Base-by-base conservation (phyloP, 2,113 vertebrate genomes). In the Stegastes partitus region DNA sequence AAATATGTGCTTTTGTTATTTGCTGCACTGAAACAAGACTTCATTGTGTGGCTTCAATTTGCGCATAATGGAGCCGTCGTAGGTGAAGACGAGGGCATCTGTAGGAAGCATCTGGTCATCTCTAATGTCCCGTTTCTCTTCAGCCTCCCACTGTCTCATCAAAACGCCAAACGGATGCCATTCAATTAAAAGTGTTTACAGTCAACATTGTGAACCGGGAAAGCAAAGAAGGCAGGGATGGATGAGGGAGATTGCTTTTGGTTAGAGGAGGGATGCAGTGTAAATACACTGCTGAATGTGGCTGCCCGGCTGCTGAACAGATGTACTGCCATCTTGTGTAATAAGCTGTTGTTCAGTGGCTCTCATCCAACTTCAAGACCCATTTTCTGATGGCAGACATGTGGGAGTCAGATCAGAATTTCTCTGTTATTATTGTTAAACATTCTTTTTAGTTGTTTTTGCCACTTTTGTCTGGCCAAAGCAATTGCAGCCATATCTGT, bases 71-170 rank as follows among this genome's bases (percentile, higher is more conserved):
- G 34, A 53, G 59, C 49, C 55, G 53, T 74, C 82, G 61, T 69
- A 14, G 31, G 44, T n/a, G 58, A 53, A 53, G 54, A 59, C 19
- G 64, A 16, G 44, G 54, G 58, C 54, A 49, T 84, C 59, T 79
- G 74, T 51, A 57, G 77, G 67, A 69, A 69, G 81, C 87, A 91
- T 79, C 87, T 89, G 89, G 77, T 61, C 25, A n/a, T 22, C 42
- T 53, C 68, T 87, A 90, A 89, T 87, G 81, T 58, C 67, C 78
- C 39, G n/a, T 89, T 84, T 64, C 68, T 90, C 79, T 78, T 85
- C 47, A 61, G 77, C 62, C 66, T 53, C 66, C 21, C 68, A 53
- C 56, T 71, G 74, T 77, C 70, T 81, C 68, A 62, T 81, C 81
- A 64, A 54, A 77, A 73, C 69, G 59, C 55, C 79, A 65, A 69